These are phyloP conservation scores for Hippocampus abdominalis DNA, from an alignment of 2,113 vertebrate genomes.

Conservation along the genomic window DNA sequence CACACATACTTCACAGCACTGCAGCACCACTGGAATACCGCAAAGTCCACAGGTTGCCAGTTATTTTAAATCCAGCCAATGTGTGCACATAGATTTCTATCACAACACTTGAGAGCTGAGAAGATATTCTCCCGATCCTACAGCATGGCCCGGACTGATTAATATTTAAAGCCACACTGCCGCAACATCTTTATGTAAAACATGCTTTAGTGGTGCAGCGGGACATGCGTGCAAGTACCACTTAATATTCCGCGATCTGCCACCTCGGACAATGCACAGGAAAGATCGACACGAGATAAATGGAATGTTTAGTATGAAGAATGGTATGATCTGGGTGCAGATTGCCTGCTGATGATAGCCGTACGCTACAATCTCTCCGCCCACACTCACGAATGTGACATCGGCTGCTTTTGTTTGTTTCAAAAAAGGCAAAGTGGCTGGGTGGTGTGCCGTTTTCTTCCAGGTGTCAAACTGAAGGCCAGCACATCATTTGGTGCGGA, in stretches of 20 bases:
- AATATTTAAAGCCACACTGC: conserved; percentile 34
- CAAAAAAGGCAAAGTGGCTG: conserved; percentile 39
- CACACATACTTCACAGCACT: conserved; percentile 25
- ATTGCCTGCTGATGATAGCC: conserved; percentile 30
- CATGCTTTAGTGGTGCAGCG: not conserved
- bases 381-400: conserved; percentile 29
- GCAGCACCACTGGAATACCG: conserved; percentile 25
- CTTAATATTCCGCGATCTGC: not conserved
- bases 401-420: conserved; percentile 41
- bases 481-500: not conserved
- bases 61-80: conserved; percentile 1
- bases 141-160: conserved; percentile 20
- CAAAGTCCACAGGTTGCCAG: conserved; percentile 13
- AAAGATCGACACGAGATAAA: not conserved
- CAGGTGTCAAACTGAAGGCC: too few relatives aligned
- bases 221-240: not conserved
- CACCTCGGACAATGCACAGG: not conserved
- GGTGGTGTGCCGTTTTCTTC: conserved; percentile 29
- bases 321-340: conserved; percentile 14
- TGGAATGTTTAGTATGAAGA: not conserved
- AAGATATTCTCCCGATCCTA: conserved; percentile 14
- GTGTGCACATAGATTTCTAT: conserved; percentile 15
- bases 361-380: conserved; percentile 17
- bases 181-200: conserved; percentile 33
- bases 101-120: not conserved